Percentiles rank a stretch among this genome's conserved stretches.
Conservation (phyloP, 2,113 vertebrate species). For the Ageneiosus marmoratus region DNA sequence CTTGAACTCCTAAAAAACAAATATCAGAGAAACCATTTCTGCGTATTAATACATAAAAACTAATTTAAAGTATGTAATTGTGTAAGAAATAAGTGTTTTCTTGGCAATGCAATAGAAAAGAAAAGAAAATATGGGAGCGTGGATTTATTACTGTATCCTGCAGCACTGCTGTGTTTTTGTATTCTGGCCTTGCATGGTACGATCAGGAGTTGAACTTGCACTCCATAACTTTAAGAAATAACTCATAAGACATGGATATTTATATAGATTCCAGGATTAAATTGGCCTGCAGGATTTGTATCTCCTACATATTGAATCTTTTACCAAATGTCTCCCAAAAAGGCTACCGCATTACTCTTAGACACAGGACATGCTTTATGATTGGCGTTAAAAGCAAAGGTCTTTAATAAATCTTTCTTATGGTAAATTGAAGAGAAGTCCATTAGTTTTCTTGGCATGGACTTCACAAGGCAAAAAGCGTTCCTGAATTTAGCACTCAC, state of each 20-base stretch:
- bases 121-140: background rate
- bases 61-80: background rate
- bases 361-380: background rate
- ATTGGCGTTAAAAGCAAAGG: background rate
- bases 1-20: background rate
- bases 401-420: background rate
- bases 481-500: background rate
- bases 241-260: background rate
- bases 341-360: background rate
- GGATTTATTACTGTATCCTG: background rate
- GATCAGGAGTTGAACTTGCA: background rate
- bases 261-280: background rate
- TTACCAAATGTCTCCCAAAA: no score
- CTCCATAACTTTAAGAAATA: background rate
- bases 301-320: background rate
- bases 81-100: background rate
- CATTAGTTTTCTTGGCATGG: background rate
- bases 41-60: background rate
- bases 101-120: conserved; percentile 1
- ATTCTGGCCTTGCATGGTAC: background rate
- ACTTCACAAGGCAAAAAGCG: background rate
- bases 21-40: background rate
- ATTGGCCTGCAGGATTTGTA: background rate
- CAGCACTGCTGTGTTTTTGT: background rate
- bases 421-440: background rate